Evolutionary conservation across 1,140 invertebrate species (phyloP).

Genomic region (Lordiphosa collinella): DNA sequence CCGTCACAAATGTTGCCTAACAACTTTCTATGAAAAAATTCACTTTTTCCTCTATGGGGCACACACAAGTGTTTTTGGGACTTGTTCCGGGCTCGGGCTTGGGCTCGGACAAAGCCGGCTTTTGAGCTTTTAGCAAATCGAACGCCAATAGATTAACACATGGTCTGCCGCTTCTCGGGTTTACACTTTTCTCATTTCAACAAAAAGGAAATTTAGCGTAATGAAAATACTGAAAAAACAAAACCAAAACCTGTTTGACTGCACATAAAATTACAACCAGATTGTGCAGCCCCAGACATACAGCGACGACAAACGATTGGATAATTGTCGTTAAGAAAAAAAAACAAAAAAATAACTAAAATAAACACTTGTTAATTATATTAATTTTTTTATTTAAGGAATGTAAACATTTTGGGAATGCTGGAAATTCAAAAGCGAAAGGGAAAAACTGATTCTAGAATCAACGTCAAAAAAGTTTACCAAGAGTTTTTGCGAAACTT

Average conservation of each 20-base stretch:
- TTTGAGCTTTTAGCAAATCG: slow-evolving; percentile 54
- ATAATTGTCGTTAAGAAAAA: slow-evolving; percentile 6
- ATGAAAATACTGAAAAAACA: slow-evolving; percentile 16
- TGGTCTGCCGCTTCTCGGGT: slow-evolving; percentile 18
- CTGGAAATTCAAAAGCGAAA: too few relatives aligned
- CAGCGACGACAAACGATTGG: neutral
- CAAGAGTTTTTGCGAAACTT: too few relatives aligned
- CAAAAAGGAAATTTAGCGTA: slow-evolving; percentile 58
- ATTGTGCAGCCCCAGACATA: neutral
- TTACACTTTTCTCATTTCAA: slow-evolving; percentile 2
- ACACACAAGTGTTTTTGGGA: slow-evolving; percentile 14
- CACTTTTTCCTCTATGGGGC: slow-evolving; percentile 58
- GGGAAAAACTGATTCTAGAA: too few relatives aligned
- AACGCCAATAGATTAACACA: slow-evolving; percentile 59
- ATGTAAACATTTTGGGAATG: too few relatives aligned
- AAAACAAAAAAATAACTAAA: slow-evolving; percentile 1
- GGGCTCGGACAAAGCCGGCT: slow-evolving; percentile 35
- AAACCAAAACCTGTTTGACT: slow-evolving; percentile 14
- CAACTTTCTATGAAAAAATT: slow-evolving; percentile 78
- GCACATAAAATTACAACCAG: slow-evolving; percentile 6
- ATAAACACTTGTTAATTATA: slow-evolving; percentile 13
- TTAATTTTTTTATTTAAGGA: neutral
- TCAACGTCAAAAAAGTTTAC: too few relatives aligned
- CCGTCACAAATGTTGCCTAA: slow-evolving; percentile 68
- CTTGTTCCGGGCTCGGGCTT: slow-evolving; percentile 4